Evolutionary conservation across 2,888 invertebrate genomes (phyloP).

Genomic region (Desoria tigrina): DNA sequence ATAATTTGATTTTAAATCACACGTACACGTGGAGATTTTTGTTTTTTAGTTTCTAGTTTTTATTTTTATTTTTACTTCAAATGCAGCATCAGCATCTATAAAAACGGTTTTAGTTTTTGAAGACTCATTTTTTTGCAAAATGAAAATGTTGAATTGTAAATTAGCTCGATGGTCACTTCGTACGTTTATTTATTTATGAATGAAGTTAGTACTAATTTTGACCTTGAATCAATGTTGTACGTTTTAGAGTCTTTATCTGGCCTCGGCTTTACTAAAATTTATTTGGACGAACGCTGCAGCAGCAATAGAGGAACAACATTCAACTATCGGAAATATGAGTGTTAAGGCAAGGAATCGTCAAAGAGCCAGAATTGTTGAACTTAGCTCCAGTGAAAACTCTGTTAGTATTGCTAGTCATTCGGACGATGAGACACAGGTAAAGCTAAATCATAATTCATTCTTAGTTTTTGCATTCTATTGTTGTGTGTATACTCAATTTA

Average conservation of each 20-base stretch:
- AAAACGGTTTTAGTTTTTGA: too few relatives aligned
- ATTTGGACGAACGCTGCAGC: conserved; percentile 75
- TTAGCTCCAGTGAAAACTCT: conserved; percentile 75
- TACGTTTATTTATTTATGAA: too few relatives aligned
- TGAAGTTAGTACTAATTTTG: too few relatives aligned
- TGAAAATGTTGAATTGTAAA: too few relatives aligned
- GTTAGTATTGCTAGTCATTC: conserved; percentile 79
- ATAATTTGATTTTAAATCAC: neutral
- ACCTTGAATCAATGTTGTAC: conserved; percentile 23
- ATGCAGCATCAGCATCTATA: conserved; percentile 24
- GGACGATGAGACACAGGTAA: conserved; percentile 68
- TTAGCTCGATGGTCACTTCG: too few relatives aligned
- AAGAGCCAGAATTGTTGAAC: conserved; percentile 32
- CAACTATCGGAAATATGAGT: neutral
- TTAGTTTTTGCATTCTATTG: too few relatives aligned
- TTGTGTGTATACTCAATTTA: too few relatives aligned
- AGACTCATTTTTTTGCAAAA: too few relatives aligned
- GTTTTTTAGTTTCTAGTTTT: neutral
- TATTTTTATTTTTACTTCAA: conserved; percentile 8
- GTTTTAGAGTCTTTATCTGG: conserved; percentile 78
- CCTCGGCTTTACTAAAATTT: conserved; percentile 84
- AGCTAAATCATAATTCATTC: neutral
- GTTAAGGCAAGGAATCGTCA: conserved; percentile 27
- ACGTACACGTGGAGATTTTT: neutral
- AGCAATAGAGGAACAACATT: conserved; percentile 54